Percentiles rank a stretch among this genome's conserved stretches.
Conservation (phyloP, 2,888 invertebrate genomes). For the Beris chalybata region DNA sequence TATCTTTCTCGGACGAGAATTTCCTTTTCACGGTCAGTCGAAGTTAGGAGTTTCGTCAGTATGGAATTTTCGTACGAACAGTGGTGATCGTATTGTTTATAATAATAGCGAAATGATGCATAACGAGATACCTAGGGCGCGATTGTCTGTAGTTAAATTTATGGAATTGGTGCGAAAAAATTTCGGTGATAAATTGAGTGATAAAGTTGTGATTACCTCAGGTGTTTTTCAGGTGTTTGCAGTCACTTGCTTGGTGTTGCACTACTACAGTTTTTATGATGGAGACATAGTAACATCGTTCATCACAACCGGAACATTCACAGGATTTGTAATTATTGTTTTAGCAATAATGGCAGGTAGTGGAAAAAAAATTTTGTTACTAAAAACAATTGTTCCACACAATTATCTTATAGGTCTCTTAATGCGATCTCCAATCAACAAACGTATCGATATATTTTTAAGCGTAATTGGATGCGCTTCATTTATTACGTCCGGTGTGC, state of each 20-base stretch:
- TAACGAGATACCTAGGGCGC: constrained; percentile 40
- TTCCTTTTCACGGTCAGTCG: constrained; percentile 2
- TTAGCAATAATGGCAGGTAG: constrained; percentile 71
- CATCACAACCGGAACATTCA: constrained; percentile 72
- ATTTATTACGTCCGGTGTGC: constrained; percentile 72
- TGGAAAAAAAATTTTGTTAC: background rate
- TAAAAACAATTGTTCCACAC: background rate
- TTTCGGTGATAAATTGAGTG: background rate
- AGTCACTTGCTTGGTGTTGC: constrained; percentile 69
- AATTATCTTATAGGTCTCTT: constrained; percentile 61
- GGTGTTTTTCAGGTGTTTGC: constrained; percentile 64
- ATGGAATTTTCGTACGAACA: background rate
- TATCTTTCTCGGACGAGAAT: background rate
- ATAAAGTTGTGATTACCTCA: background rate
- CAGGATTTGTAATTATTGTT: constrained; percentile 74
- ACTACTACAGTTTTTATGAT: constrained; percentile 68
- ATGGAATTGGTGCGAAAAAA: constrained; percentile 51
- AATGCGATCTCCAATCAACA: constrained; percentile 73
- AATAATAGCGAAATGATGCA: constrained; percentile 22
- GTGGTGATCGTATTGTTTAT: background rate
- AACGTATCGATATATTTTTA: constrained; percentile 78
- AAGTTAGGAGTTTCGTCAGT: background rate
- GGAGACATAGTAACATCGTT: constrained; percentile 61
- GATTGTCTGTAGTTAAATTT: constrained; percentile 55
- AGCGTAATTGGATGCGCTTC: constrained; percentile 71